Percentiles rank a stretch among this genome's conserved stretches.
These are phyloP conservation scores for Microplitis manilae DNA, from an alignment of 2,888 invertebrate species.

Conservation along the genomic window DNA sequence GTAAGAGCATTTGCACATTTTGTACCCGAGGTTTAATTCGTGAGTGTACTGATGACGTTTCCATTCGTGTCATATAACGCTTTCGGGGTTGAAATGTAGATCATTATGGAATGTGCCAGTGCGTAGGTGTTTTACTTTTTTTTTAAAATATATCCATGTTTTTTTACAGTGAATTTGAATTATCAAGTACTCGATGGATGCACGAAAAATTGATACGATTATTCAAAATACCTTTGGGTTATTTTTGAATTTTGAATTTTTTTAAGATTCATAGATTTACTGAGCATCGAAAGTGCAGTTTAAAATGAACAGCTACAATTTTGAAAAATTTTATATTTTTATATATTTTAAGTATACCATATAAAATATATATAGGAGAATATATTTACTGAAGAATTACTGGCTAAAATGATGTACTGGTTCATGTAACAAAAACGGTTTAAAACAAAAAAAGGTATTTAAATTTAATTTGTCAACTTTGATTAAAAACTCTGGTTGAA, in stretches of 20 bases:
- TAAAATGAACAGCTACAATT: slow-evolving; percentile 13
- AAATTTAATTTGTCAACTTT: too few relatives aligned
- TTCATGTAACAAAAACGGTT: slow-evolving; percentile 28
- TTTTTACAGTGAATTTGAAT: slow-evolving; percentile 15
- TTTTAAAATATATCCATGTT: slow-evolving; percentile 41
- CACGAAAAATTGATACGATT: background rate
- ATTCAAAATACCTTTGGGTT: background rate
- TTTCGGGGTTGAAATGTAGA: slow-evolving; percentile 57
- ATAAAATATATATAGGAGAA: slow-evolving; percentile 16
- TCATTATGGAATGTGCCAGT: slow-evolving; percentile 63
- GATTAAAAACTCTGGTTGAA: too few relatives aligned
- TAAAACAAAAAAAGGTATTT: too few relatives aligned
- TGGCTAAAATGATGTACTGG: slow-evolving; percentile 23
- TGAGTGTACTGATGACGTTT: slow-evolving; percentile 45
- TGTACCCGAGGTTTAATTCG: slow-evolving; percentile 8
- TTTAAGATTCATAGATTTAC: too few relatives aligned
- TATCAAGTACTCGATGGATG: slow-evolving; percentile 18
- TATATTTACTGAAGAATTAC: slow-evolving; percentile 21
- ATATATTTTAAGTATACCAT: slow-evolving; percentile 10
- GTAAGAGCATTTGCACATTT: background rate
- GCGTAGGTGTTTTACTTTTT: slow-evolving; percentile 67
- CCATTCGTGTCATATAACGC: slow-evolving; percentile 54
- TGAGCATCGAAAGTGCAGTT: too few relatives aligned
- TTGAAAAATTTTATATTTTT: slow-evolving; percentile 19
- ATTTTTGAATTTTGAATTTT: background rate